A percentile compares a stretch with the other conserved stretches of the same genome.
Conservation (phyloP, 2,888 invertebrate species). For the Amiota communis region DNA sequence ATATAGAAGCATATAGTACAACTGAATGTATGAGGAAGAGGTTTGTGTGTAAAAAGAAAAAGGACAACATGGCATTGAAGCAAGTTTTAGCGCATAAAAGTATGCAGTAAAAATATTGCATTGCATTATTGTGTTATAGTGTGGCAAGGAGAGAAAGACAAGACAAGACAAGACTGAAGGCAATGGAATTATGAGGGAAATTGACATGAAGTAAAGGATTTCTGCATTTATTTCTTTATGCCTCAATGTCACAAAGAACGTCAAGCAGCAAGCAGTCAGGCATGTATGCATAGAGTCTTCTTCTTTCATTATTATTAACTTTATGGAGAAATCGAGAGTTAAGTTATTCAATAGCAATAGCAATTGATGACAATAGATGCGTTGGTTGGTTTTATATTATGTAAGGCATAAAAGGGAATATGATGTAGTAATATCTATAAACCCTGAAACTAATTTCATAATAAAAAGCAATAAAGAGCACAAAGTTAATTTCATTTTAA, state of each 20-base stretch:
- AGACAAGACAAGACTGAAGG: no score
- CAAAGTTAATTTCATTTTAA: conserved; percentile 25
- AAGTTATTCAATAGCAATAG: no score
- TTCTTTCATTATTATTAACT: no score
- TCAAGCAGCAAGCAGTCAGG: no score
- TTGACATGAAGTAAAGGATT: background rate
- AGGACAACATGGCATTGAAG: background rate
- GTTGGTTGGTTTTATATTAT: background rate
- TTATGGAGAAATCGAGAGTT: no score
- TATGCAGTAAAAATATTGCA: background rate
- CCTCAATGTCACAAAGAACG: no score
- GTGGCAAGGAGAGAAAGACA: background rate
- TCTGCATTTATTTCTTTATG: background rate
- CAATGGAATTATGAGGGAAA: background rate
- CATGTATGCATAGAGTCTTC: no score
- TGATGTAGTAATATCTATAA: no score
- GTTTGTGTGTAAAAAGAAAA: no score
- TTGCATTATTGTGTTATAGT: background rate
- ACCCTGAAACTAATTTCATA: conserved; percentile 14
- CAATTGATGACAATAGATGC: background rate
- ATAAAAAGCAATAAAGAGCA: conserved; percentile 14
- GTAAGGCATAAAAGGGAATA: no score
- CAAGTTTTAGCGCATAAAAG: conserved; percentile 6
- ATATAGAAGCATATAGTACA: no score
- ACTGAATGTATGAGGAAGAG: no score